Conservation (phyloP, 2,888 invertebrate species). For the Ephialtes manifestator region DNA sequence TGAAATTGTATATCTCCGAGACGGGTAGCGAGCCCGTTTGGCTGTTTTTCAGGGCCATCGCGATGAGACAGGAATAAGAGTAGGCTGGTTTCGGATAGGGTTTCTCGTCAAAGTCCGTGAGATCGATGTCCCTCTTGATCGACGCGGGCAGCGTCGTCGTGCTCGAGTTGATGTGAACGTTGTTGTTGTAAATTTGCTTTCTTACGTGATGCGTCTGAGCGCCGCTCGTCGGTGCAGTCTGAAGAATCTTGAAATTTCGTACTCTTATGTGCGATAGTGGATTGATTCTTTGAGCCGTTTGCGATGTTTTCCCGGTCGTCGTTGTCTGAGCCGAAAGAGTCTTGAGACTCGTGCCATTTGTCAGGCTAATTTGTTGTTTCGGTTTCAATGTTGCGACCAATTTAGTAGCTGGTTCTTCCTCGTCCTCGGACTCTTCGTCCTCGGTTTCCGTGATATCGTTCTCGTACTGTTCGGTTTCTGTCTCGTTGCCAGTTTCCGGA, state of each 20-base stretch:
- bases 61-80: constrained; percentile 99
- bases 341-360: constrained; percentile 71
- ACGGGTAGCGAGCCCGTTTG: constrained; percentile 97
- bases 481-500: constrained; percentile 82
- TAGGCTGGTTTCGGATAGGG: constrained; percentile 98
- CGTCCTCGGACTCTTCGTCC: constrained; percentile 83
- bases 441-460: constrained; percentile 87
- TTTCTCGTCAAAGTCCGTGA: constrained; percentile 87
- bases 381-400: constrained; percentile 68
- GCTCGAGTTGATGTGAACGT: constrained; percentile 76
- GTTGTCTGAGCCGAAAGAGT: constrained; percentile 77
- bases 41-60: constrained; percentile 99
- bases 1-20: constrained; percentile 99
- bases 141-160: constrained; percentile 70
- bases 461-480: constrained; percentile 82
- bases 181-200: constrained; percentile 84
- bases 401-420: constrained; percentile 48
- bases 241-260: constrained; percentile 82
- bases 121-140: constrained; percentile 82
- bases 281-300: constrained; percentile 75
- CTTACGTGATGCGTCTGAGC: constrained; percentile 80
- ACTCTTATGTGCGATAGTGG: constrained; percentile 80
- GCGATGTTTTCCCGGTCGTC: constrained; percentile 72
- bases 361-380: constrained; percentile 74
- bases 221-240: constrained; percentile 71